Evolutionary conservation across 2,113 vertebrate species (phyloP).

Genomic region (Phasianus colchicus): DNA sequence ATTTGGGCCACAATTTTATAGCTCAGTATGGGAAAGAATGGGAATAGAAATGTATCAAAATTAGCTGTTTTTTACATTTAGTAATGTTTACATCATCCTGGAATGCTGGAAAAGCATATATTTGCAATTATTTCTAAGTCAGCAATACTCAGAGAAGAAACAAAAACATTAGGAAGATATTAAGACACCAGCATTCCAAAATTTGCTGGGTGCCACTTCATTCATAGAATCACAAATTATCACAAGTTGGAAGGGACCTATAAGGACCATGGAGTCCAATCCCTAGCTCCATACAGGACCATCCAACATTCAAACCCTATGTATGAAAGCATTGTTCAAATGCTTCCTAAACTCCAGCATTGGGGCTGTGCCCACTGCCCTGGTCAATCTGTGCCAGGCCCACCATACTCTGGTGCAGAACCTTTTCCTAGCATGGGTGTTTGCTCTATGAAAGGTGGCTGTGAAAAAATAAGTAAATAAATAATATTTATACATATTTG

Average conservation of each 20-base stretch:
- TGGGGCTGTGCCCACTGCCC: no score
- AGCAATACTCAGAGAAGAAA: not conserved
- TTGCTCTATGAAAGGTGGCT: not conserved
- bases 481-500: not conserved
- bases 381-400: no score
- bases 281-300: no score
- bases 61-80: accelerated
- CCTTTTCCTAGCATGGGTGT: no score
- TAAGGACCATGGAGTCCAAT: no score
- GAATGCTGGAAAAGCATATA: not conserved
- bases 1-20: not conserved
- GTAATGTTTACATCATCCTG: not conserved
- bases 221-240: no score
- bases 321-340: no score
- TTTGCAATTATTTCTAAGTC: not conserved
- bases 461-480: not conserved
- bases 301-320: no score
- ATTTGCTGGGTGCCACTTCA: not conserved
- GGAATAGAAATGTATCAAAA: not conserved
- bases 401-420: no score
- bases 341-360: no score
- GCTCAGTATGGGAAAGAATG: not conserved
- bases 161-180: not conserved
- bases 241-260: no score
- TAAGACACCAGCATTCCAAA: not conserved